These are phyloP conservation scores for Lepidurus couesii DNA, from an alignment of 1,140 invertebrate genomes.

Conservation along the genomic window DNA sequence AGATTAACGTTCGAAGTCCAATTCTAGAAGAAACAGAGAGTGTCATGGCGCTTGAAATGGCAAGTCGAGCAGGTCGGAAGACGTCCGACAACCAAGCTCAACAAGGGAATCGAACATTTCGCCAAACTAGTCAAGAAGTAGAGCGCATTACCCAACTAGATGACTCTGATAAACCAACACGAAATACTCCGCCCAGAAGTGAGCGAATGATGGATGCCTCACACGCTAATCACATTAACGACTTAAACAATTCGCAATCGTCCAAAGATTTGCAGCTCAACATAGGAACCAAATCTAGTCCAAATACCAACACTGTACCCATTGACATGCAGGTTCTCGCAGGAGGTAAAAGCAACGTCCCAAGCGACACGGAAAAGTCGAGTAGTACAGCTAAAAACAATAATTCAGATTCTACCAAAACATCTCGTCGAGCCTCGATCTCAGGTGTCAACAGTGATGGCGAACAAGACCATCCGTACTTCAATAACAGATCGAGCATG, in stretches of 20 bases:
- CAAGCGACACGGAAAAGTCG: neutral
- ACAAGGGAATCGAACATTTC: conserved; percentile 30
- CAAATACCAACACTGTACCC: neutral
- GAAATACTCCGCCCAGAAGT: neutral
- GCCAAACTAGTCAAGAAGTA: conserved; percentile 8
- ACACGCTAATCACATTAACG: neutral
- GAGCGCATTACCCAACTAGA: neutral
- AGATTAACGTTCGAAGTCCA: conserved; percentile 41
- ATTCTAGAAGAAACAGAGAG: conserved; percentile 67
- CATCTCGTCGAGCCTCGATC: neutral
- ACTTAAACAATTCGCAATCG: conserved; percentile 4
- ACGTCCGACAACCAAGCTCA: conserved; percentile 31
- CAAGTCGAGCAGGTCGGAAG: neutral
- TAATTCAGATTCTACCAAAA: neutral
- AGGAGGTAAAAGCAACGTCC: neutral
- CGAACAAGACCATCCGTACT: conserved; percentile 27
- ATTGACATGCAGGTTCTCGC: neutral
- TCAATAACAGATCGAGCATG: conserved; percentile 31
- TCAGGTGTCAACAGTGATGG: conserved; percentile 4
- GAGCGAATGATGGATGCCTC: neutral
- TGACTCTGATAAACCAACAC: neutral
- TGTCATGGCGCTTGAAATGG: conserved; percentile 44
- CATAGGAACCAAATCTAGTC: neutral
- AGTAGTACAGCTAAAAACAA: conserved; percentile 2
- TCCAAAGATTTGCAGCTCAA: neutral